Conservation (phyloP, 2,113 vertebrate genomes). For the Psammodynastes pulverulentus region DNA sequence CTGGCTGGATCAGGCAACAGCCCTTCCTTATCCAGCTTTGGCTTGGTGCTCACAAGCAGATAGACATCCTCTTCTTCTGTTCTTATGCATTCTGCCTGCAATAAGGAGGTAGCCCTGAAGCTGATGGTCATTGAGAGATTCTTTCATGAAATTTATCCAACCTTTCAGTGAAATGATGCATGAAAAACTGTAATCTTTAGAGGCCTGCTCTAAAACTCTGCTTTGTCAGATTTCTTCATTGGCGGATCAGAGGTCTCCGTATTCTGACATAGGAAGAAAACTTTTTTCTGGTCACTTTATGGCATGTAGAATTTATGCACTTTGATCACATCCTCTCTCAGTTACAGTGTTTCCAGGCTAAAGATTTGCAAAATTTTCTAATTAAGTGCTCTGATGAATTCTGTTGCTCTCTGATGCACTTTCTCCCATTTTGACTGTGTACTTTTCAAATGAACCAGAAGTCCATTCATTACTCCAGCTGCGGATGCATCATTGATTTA, state of each 20-base stretch:
- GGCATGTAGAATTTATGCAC: background rate
- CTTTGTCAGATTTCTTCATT: background rate
- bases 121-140: background rate
- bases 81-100: background rate
- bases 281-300: background rate
- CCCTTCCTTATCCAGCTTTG: background rate
- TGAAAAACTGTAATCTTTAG: background rate
- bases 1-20: background rate
- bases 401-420: background rate
- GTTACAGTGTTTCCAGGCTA: background rate
- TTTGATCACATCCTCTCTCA: background rate
- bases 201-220: background rate
- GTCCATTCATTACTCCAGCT: background rate
- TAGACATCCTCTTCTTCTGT: background rate
- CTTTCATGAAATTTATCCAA: background rate
- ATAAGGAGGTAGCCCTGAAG: background rate
- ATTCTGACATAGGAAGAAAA: background rate
- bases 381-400: background rate
- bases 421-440: background rate
- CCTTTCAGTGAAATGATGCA: background rate
- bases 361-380: background rate
- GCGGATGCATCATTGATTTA: background rate
- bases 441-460: background rate
- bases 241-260: background rate
- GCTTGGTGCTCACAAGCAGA: background rate